These are phyloP conservation scores for Tauraco erythrolophus DNA, from an alignment of 2,113 vertebrate species.

Conservation along the genomic window DNA sequence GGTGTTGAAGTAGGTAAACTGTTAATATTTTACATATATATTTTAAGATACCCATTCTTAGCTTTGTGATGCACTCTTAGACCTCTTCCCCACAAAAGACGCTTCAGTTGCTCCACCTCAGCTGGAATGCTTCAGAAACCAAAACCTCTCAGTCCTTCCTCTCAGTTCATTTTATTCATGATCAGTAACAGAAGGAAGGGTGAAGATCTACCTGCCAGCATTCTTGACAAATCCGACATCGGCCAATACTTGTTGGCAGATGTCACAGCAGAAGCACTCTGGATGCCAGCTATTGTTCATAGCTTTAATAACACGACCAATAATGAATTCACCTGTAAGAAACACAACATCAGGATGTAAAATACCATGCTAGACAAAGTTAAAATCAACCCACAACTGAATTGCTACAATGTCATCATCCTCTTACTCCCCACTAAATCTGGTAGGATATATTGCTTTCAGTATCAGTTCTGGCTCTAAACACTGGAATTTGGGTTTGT, in stretches of 20 bases:
- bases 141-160: background rate
- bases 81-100: background rate
- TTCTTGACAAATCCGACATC: constrained; percentile 99
- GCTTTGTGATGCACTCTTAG: background rate
- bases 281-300: constrained; percentile 99
- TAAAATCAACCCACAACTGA: background rate
- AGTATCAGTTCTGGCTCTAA: background rate
- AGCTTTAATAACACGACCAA: constrained; percentile 97
- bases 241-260: constrained; percentile 91
- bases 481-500: background rate
- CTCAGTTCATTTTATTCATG: background rate
- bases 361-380: background rate
- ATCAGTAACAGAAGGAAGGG: background rate
- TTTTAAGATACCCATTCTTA: background rate
- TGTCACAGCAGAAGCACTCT: constrained; percentile 95
- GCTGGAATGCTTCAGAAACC: background rate
- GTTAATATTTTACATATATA: background rate
- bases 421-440: background rate
- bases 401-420: background rate
- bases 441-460: background rate
- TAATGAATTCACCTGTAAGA: constrained; percentile 93
- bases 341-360: constrained; percentile 8
- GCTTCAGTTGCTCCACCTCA: background rate
- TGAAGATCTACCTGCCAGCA: constrained; percentile 87
- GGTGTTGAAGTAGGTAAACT: background rate